phyloP scores from a whole-genome alignment of 1,140 invertebrate species.

The Goniozus legneri region DNA sequence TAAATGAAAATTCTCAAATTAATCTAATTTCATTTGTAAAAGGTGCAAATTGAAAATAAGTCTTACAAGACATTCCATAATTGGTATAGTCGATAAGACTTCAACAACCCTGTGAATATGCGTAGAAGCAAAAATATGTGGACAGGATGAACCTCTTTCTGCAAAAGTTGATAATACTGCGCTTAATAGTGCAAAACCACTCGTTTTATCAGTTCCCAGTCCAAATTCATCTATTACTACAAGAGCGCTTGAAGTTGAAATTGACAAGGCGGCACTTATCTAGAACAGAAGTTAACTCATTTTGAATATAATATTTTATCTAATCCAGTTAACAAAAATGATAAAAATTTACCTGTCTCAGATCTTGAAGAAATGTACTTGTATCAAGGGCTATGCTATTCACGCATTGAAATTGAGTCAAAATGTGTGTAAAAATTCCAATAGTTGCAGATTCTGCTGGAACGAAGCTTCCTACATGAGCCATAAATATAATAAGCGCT shows the following conservation, averaged over 20 bases:
- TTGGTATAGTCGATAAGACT: slow-evolving; percentile 51
- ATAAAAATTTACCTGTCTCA: slow-evolving; percentile 73
- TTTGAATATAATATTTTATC: slow-evolving; percentile 10
- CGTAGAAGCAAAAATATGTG: slow-evolving; percentile 74
- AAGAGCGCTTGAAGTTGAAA: slow-evolving; percentile 65
- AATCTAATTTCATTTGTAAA: too few species aligned
- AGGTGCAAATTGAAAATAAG: neutral
- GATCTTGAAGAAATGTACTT: slow-evolving; percentile 82
- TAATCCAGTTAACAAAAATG: slow-evolving; percentile 11
- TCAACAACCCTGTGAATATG: slow-evolving; percentile 68
- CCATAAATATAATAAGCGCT: slow-evolving; percentile 74
- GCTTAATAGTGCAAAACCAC: slow-evolving; percentile 69
- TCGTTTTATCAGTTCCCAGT: slow-evolving; percentile 75
- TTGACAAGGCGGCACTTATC: slow-evolving; percentile 69
- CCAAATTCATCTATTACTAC: slow-evolving; percentile 91
- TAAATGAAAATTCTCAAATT: neutral
- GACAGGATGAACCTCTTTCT: slow-evolving; percentile 57
- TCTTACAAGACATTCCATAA: slow-evolving; percentile 35
- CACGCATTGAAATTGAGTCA: slow-evolving; percentile 69
- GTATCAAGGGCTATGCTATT: slow-evolving; percentile 76
- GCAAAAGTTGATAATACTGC: slow-evolving; percentile 66
- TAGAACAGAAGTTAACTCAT: slow-evolving; percentile 52
- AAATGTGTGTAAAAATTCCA: slow-evolving; percentile 69
- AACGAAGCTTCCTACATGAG: slow-evolving; percentile 85
- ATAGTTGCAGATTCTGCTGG: slow-evolving; percentile 72